Conservation (phyloP, 2,113 vertebrate genomes). For the Cricetomys ansorgei region DNA sequence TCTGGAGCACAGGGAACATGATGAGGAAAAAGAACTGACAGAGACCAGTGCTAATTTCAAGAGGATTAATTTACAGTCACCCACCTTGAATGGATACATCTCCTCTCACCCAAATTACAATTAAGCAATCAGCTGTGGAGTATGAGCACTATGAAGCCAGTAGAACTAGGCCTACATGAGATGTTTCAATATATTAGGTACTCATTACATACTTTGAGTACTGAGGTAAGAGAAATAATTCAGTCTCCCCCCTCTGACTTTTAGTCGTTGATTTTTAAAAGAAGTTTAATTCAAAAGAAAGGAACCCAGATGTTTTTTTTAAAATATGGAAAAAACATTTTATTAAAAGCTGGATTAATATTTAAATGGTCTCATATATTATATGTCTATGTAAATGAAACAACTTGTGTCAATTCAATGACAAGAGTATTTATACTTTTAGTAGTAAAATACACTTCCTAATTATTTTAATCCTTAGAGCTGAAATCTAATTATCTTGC, state of each 20-base stretch:
- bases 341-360: slow-evolving; percentile 62
- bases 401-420: slow-evolving; percentile 39
- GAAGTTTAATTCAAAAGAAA: slow-evolving; percentile 53
- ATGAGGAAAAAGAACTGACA: not conserved
- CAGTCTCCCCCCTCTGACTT: not conserved
- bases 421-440: slow-evolving; percentile 53
- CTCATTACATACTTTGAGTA: not conserved
- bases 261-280: slow-evolving; percentile 19
- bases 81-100: not conserved
- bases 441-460: slow-evolving; percentile 56
- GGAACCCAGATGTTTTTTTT: slow-evolving; percentile 41
- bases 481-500: slow-evolving; percentile 57
- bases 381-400: slow-evolving; percentile 53
- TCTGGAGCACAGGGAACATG: not conserved
- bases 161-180: slow-evolving; percentile 35
- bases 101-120: not conserved
- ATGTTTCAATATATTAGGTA: slow-evolving; percentile 39
- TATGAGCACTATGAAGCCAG: not conserved
- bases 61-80: not conserved
- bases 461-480: slow-evolving; percentile 54
- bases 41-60: not conserved
- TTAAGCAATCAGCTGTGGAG: not conserved
- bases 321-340: slow-evolving; percentile 49
- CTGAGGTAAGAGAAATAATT: not conserved
- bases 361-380: slow-evolving; percentile 43